phyloP scores from a whole-genome alignment of 1,140 invertebrate species.

The Lordiphosa stackelbergi region DNA sequence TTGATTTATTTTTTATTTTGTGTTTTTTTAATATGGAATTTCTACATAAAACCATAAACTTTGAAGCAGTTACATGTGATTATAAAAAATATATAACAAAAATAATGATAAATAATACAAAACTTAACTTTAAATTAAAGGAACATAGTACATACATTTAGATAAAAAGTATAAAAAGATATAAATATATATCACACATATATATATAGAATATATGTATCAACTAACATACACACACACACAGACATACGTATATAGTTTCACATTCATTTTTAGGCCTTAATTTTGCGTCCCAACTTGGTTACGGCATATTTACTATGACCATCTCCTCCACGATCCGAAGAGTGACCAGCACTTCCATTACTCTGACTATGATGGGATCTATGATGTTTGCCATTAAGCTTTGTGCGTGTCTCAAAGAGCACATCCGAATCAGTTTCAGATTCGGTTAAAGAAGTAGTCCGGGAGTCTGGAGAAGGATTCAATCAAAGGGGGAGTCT shows the following conservation, averaged over 20 bases:
- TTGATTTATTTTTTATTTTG: no score
- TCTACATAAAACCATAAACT: no score
- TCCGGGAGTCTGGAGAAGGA: conserved; percentile 75
- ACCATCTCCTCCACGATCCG: no score
- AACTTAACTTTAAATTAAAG: conserved; percentile 12
- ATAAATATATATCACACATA: conserved; percentile 24
- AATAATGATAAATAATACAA: neutral
- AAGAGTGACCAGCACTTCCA: conserved; percentile 44
- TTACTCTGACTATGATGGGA: conserved; percentile 42
- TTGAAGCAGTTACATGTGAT: no score
- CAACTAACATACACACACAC: conserved; percentile 37
- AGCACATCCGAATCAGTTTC: conserved; percentile 87
- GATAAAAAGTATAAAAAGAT: conserved; percentile 17
- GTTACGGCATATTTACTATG: conserved; percentile 78
- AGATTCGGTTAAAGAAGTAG: conserved; percentile 83
- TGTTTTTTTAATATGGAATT: no score
- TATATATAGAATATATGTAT: conserved; percentile 36
- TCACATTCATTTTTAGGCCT: conserved; percentile 76
- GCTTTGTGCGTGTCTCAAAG: conserved; percentile 81
- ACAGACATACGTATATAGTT: conserved; percentile 16
- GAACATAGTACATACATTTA: conserved; percentile 22
- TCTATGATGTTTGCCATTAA: conserved; percentile 77
- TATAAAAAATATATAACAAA: no score
- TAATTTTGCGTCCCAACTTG: conserved; percentile 79
- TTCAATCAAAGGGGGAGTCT: neutral